phyloP scores from a whole-genome alignment of 2,113 vertebrate species.

The Azemiops feae region DNA sequence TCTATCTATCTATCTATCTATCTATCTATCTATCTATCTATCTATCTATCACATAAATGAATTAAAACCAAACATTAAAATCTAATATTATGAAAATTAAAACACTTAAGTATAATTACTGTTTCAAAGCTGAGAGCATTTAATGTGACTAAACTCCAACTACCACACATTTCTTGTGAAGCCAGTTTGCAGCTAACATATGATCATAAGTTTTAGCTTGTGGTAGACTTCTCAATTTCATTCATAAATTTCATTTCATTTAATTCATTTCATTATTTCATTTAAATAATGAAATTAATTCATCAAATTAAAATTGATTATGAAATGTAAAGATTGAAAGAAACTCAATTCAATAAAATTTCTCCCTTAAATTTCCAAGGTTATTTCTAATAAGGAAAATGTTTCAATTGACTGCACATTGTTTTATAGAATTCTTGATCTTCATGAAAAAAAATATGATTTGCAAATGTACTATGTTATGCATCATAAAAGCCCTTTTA shows the following conservation, averaged over 20 bases:
- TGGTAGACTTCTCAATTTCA: not conserved
- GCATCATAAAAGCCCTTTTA: not conserved
- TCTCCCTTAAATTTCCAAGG: not conserved
- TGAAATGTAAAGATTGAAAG: not conserved
- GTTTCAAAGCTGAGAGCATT: not conserved
- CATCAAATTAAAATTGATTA: constrained; percentile 46
- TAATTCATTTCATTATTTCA: constrained; percentile 2
- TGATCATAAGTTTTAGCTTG: not conserved
- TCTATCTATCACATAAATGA: no score
- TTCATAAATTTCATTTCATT: constrained; percentile 6
- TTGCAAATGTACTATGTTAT: not conserved
- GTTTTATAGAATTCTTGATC: not conserved
- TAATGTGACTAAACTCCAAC: not conserved
- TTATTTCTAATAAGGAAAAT: not conserved
- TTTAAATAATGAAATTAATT: constrained; percentile 8
- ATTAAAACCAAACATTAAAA: no score
- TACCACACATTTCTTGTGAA: not conserved
- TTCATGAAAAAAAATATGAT: not conserved
- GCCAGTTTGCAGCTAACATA: not conserved
- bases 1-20: not conserved
- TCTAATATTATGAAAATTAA: not conserved
- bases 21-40: not conserved
- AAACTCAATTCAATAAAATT: not conserved
- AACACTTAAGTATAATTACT: not conserved
- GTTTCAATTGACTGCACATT: not conserved